These are phyloP conservation scores for Pavo muticus DNA, from an alignment of 2,113 vertebrate species.

Conservation along the genomic window DNA sequence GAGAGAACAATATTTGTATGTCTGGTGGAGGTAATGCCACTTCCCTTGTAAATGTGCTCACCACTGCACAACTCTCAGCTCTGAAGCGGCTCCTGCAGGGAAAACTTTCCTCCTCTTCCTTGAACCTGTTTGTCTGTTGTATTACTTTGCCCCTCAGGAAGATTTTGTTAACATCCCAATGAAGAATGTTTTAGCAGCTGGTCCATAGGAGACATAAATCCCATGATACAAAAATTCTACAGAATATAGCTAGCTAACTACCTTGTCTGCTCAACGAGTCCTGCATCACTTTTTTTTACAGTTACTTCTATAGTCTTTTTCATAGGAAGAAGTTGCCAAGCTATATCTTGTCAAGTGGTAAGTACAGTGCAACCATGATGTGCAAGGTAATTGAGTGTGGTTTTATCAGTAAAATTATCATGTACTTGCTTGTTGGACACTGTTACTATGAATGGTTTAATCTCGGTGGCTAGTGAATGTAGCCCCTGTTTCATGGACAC, in stretches of 20 bases:
- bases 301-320: not conserved
- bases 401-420: not conserved
- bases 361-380: not conserved
- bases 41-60: not conserved
- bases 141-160: not conserved
- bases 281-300: not conserved
- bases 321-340: not conserved
- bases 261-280: not conserved
- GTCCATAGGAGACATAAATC: not conserved
- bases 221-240: not conserved
- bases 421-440: not conserved
- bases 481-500: not conserved
- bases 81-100: not conserved
- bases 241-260: not conserved
- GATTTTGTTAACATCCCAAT: not conserved
- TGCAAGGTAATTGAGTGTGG: not conserved
- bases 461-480: not conserved
- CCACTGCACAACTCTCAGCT: not conserved
- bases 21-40: not conserved
- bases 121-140: not conserved
- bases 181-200: not conserved
- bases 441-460: fast-evolving
- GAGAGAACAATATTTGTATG: not conserved
- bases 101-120: not conserved
- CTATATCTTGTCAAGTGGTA: not conserved